phyloP scores from a whole-genome alignment of 92 coral and sea anemone species.

The Epizoanthus illoricatus region DNA sequence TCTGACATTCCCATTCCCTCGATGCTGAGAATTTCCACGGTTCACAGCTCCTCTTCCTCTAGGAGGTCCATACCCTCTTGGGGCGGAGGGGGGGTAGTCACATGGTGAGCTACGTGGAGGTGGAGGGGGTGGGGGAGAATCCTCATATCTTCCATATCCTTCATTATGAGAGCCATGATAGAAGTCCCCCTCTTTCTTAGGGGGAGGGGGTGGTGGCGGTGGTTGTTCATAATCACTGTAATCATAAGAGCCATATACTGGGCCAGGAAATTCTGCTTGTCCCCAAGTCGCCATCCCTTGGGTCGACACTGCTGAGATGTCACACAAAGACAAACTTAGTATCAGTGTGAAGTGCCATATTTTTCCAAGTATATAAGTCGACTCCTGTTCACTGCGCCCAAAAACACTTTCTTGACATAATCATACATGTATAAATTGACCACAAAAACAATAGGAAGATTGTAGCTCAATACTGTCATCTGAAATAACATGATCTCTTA shows the following conservation, averaged over 20 bases:
- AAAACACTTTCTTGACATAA: too few species aligned
- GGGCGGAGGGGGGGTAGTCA: constrained; percentile 12
- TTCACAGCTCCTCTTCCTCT: constrained; percentile 13
- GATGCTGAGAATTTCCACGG: background rate
- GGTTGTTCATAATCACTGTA: constrained; percentile 10
- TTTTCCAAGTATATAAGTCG: too few species aligned
- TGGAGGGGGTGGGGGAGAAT: constrained; percentile 33
- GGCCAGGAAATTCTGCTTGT: background rate
- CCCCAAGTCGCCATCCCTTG: constrained; percentile 11
- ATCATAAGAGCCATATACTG: background rate
- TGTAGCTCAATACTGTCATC: too few species aligned
- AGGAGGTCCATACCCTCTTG: background rate
- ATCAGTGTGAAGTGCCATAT: too few species aligned
- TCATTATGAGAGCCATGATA: background rate
- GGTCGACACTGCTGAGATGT: too few species aligned
- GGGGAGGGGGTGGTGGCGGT: constrained; percentile 31
- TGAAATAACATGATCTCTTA: too few species aligned
- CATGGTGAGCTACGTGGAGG: constrained; percentile 8
- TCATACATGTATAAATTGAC: too few species aligned
- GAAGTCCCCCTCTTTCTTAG: background rate
- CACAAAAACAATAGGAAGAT: too few species aligned
- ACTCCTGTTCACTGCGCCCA: too few species aligned
- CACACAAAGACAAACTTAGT: too few species aligned
- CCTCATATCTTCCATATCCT: constrained; percentile 2
- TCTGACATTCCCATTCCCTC: constrained; percentile 18